Evolutionary conservation across 30 jellyfish, hydroid and myxozoan genomes (phyloP).

Genomic region (Hydra vulgaris): DNA sequence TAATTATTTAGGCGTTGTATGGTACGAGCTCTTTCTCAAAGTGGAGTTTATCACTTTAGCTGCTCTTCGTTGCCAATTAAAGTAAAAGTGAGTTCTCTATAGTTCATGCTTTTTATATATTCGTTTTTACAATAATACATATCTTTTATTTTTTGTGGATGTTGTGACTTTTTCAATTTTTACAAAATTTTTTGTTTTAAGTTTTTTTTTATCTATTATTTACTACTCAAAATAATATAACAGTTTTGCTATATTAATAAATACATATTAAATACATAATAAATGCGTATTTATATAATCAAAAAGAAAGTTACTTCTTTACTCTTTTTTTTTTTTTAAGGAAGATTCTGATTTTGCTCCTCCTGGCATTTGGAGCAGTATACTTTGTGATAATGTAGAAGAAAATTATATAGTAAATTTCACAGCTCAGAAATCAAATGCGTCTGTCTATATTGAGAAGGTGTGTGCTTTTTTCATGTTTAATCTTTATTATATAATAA

Average conservation of each 20-base stretch:
- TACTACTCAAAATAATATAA: too few relatives aligned
- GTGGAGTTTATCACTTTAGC: slow-evolving; percentile 26
- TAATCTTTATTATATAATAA: not conserved
- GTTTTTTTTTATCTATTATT: too few relatives aligned
- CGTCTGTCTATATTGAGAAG: slow-evolving; percentile 11
- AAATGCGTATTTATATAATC: too few relatives aligned
- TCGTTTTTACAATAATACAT: too few relatives aligned
- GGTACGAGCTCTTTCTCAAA: not conserved
- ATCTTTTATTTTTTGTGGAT: too few relatives aligned
- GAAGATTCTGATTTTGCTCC: slow-evolving; percentile 31
- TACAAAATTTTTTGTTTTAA: too few relatives aligned
- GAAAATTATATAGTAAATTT: slow-evolving; percentile 6
- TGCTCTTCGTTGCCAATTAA: slow-evolving; percentile 24
- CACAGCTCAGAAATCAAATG: slow-evolving; percentile 1
- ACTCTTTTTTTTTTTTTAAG: too few relatives aligned
- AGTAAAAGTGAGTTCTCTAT: slow-evolving; percentile 12
- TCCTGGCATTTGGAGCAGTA: slow-evolving; percentile 34
- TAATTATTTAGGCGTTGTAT: slow-evolving; percentile 38
- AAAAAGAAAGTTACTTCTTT: too few relatives aligned
- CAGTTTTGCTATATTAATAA: too few relatives aligned
- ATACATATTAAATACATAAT: too few relatives aligned
- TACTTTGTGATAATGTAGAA: slow-evolving; percentile 10
- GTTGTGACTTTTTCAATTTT: too few relatives aligned
- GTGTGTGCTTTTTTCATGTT: not conserved
- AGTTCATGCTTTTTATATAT: too few relatives aligned